Percentiles rank a stretch among this genome's conserved stretches.
Evolutionary conservation across 2,113 vertebrate species (phyloP).

Genomic region (Lepidothrix coronata): DNA sequence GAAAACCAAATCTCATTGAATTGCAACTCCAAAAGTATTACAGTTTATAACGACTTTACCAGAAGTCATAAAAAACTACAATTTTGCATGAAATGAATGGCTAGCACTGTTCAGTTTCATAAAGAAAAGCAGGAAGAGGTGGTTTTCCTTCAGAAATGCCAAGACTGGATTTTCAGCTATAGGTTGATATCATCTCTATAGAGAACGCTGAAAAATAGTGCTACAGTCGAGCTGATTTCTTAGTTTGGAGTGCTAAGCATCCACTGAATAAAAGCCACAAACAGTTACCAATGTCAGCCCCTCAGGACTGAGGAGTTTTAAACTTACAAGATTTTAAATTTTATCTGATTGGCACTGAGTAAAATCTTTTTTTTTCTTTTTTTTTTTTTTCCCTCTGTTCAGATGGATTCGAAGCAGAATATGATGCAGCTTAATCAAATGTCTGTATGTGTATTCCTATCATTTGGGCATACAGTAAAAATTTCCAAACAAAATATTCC

Average conservation of each 20-base stretch:
- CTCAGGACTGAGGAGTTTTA: neutral
- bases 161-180: neutral
- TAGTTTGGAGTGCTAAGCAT: neutral
- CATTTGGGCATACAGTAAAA: neutral
- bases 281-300: rapidly evolving
- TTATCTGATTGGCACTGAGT: neutral
- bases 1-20: neutral
- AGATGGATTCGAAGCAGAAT: neutral
- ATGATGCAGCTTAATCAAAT: neutral
- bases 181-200: rapidly evolving
- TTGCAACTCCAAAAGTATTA: neutral
- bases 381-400: neutral
- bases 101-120: neutral
- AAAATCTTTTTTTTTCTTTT: no score
- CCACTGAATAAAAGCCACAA: neutral
- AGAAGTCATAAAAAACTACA: neutral
- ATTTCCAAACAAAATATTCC: neutral
- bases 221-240: neutral
- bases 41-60: neutral
- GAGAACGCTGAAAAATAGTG: neutral
- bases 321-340: neutral
- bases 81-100: neutral
- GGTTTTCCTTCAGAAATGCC: neutral
- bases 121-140: neutral
- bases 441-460: neutral